Conservation (phyloP, 2,797 vertebrate species). For the Todus mexicanus region DNA sequence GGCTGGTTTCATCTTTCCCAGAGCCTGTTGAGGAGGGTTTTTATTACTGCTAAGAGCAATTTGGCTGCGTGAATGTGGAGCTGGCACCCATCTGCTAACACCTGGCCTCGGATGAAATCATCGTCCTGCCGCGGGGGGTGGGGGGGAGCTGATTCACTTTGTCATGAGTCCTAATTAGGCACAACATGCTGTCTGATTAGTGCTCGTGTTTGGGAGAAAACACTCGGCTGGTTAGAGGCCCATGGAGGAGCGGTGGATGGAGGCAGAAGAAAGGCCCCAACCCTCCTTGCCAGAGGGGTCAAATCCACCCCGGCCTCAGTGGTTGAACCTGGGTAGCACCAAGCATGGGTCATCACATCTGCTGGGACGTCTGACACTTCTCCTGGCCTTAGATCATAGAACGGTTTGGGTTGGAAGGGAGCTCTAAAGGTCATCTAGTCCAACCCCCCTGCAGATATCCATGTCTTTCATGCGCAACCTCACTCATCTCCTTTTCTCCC, state of each 20-base stretch:
- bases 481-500: neutral
- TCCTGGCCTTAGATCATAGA: neutral
- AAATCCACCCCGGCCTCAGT: fast-evolving
- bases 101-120: conserved; percentile 21
- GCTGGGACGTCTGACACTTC: neutral
- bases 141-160: neutral
- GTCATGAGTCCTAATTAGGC: neutral
- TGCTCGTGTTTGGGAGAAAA: neutral
- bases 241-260: fast-evolving
- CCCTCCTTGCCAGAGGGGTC: neutral
- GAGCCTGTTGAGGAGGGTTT: neutral
- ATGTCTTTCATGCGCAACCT: neutral
- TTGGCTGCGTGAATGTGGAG: neutral
- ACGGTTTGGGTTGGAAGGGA: too few species aligned
- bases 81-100: conserved; percentile 24
- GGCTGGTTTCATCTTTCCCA: neutral
- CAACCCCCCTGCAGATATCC: too few species aligned
- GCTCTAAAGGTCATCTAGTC: too few species aligned
- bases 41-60: neutral
- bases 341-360: neutral
- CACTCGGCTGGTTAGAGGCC: neutral
- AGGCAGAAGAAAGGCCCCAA: neutral
- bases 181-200: neutral
- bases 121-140: neutral
- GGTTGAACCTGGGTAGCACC: neutral